Evolutionary conservation across 2,888 invertebrate genomes (phyloP), one percentile per base, ranked within the genome.

Genomic region (Oligia fasciuncula): DNA sequence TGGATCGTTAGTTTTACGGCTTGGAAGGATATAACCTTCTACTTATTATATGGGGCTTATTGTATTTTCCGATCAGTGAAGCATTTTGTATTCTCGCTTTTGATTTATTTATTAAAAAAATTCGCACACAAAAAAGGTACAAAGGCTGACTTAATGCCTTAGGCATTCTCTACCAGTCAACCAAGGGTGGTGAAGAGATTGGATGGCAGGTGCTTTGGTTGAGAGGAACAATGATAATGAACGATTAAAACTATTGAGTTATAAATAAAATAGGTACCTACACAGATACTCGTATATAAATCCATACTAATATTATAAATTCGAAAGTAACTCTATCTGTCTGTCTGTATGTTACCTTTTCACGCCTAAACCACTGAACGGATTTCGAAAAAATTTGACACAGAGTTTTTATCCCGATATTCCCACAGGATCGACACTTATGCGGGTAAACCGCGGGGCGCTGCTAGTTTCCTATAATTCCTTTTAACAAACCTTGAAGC

Each of bases 1-100:
- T 75, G 40, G 49, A 23, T 80, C 54, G 49, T 54, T 17, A 46
- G 62, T 40, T 73, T 84, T 69, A 73, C 29, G 43, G 72, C 43
- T 43, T 72, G 68, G 49, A 57, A 84, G 49, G 72, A 19, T 49
- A 71, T 54, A 71, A 40, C 5, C 17, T 54, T 23, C 17, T 54
- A 14, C 23, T 57, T 57, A 57, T 57, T 57, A 23, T 57, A 23
- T 11, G 4, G 23, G 57, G 57, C 57, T 57, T 57, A 57, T 57
- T 57, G n/a, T 57, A 1, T 54, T 54, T 54, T 54, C 9, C 23
- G 23, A 57, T 9, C 57, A 57, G 57, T 23, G 57, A 57, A 57
- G 23, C 23, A 23, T 9, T 9, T 57, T 57, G 0, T 57, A 3
- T 57, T 57, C 23, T 57, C 23, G 23, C 23, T 9, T 57, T 57